Evolutionary conservation across 1,140 invertebrate genomes (phyloP), one percentile per base, ranked within the genome.

Genomic region (Lepidurus packardi): DNA sequence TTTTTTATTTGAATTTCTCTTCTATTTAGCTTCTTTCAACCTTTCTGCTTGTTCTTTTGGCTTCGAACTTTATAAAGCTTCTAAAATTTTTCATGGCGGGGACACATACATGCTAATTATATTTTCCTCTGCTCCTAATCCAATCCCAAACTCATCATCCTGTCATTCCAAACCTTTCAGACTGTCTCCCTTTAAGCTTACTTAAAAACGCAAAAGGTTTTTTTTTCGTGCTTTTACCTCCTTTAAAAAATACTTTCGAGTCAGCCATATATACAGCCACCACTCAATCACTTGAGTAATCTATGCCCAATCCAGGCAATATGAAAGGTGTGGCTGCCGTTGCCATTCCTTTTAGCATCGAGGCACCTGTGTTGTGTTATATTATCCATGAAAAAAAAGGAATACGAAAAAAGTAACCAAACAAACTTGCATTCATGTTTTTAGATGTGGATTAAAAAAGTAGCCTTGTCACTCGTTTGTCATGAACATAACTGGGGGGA

Each of bases 111-210:
- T 21, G 53, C 53, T 65, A 65, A 65, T 65, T 65, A 65, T 65
- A n/a, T 65, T 65, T 65, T 65, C 16, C 13, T 21, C 13, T n/a
- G 6, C 53, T 13, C 53, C 21, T 65, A 65, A 65, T 65, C 53
- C 53, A 65, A 65, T 65, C 53, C 53, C 34, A 65, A 65, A 65
- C 16, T 65, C 53, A 65, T 65, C 53, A 65, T 65, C 53, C 53
- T 65, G 53, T 65, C 53, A 65, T 21, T 65, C 53, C 21, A 65
- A 65, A 65, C 53, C 53, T 65, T 65, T 65, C 21, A 65, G 53
- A 13, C 53, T 65, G 53, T 65, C 53, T 65, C 13, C 53, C 53
- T 21, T 9, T 65, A 65, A 65, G 21, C 21, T 13, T 65, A 65
- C 21, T n/a, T 21, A 65, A 21, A 34, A 13, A n/a, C 21, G 16